These are phyloP conservation scores for Plagodis pulveraria DNA, from an alignment of 2,888 invertebrate genomes.

Conservation along the genomic window DNA sequence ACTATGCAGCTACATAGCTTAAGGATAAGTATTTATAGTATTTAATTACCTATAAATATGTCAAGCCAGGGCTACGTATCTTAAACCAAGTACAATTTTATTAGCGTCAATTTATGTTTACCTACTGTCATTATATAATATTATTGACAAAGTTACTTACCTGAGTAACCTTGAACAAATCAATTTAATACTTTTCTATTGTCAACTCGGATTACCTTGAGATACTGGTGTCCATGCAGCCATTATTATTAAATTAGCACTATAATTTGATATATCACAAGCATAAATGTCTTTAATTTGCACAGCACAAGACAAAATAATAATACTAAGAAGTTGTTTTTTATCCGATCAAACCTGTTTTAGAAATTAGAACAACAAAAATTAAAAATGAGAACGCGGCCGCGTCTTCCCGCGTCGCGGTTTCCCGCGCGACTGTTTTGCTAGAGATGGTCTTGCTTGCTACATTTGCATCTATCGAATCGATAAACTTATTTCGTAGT, in stretches of 20 bases:
- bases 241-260: slow-evolving; percentile 24
- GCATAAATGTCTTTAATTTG: neutral
- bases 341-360: neutral
- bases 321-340: slow-evolving; percentile 3
- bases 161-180: neutral
- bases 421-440: slow-evolving; percentile 67
- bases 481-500: too few relatives aligned
- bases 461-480: neutral
- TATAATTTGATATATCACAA: neutral
- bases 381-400: slow-evolving; percentile 18
- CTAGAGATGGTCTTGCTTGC: slow-evolving; percentile 17
- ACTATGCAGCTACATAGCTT: too few relatives aligned
- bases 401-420: slow-evolving; percentile 41
- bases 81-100: too few relatives aligned
- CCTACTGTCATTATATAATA: too few relatives aligned
- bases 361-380: slow-evolving; percentile 1
- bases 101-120: too few relatives aligned
- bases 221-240: slow-evolving; percentile 14
- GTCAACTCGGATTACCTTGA: slow-evolving; percentile 18
- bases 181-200: slow-evolving; percentile 11
- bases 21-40: too few relatives aligned
- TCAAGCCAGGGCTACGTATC: too few relatives aligned
- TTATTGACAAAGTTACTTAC: neutral
- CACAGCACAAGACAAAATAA: slow-evolving; percentile 7
- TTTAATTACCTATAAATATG: too few relatives aligned